A percentile compares a stretch with the other conserved stretches of the same genome.
phyloP scores from a whole-genome alignment of 2,797 vertebrate species.

The Forpus xanthops region DNA sequence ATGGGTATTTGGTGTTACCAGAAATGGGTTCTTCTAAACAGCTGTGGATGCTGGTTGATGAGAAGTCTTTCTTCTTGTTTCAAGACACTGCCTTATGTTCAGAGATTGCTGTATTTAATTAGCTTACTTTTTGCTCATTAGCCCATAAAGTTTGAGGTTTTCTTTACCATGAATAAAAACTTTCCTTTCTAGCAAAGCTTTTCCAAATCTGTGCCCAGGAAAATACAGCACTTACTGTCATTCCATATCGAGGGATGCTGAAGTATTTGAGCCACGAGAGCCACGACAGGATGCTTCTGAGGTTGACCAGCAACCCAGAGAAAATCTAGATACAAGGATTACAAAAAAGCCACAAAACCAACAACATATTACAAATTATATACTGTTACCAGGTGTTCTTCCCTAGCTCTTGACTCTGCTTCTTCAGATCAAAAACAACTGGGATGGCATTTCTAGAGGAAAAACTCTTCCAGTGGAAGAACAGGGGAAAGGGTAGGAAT shows the following conservation, averaged over 20 bases:
- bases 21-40: not conserved
- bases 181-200: not conserved
- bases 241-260: constrained; percentile 90
- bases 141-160: not conserved
- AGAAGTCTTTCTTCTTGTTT: not conserved
- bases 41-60: not conserved
- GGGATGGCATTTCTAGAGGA: not conserved
- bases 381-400: not conserved
- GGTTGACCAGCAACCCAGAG: constrained; percentile 91
- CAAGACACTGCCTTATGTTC: not conserved
- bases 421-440: not conserved
- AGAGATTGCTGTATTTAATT: not conserved
- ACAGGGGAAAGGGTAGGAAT: not conserved
- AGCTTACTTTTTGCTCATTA: not conserved
- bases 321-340: constrained; percentile 81
- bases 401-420: not conserved
- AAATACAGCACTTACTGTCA: constrained; percentile 79
- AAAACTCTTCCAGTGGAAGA: not conserved
- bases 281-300: constrained; percentile 83
- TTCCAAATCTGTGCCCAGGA: not conserved
- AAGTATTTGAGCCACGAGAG: constrained; percentile 93
- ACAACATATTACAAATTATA: not conserved
- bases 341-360: not conserved
- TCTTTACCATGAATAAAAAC: not conserved
- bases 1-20: not conserved